These are phyloP conservation scores for Seira ritae DNA, from an alignment of 2,888 invertebrate genomes.

Conservation along the genomic window DNA sequence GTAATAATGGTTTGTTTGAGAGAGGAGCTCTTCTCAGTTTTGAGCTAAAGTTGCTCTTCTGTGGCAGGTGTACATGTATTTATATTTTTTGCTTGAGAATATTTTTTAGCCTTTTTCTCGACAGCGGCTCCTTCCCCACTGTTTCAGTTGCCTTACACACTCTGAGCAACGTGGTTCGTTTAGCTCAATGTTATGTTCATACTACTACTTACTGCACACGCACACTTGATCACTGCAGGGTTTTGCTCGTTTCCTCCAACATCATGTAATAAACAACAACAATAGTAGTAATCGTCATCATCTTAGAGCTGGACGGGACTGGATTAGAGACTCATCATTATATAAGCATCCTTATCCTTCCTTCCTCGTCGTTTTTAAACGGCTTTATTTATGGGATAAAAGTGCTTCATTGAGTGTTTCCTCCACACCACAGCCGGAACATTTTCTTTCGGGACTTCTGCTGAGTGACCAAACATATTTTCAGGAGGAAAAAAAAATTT, in stretches of 20 bases:
- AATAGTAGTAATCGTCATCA: slow-evolving; percentile 37
- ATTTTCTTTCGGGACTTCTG: slow-evolving; percentile 32
- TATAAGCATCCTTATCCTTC: too few species aligned
- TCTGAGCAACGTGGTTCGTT: slow-evolving; percentile 63
- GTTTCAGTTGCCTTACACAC: slow-evolving; percentile 64
- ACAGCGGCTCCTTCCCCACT: slow-evolving; percentile 62
- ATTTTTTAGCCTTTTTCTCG: slow-evolving; percentile 60
- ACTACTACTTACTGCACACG: too few species aligned
- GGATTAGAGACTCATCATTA: neutral
- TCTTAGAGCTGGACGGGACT: slow-evolving; percentile 11
- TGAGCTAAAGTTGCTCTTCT: slow-evolving; percentile 31
- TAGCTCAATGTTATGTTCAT: slow-evolving; percentile 41
- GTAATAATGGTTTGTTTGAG: slow-evolving; percentile 57
- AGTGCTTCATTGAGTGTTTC: too few species aligned
- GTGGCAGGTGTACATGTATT: slow-evolving; percentile 62
- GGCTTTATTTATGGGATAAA: neutral
- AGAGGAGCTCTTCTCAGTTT: too few species aligned
- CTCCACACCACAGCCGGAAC: slow-evolving; percentile 50
- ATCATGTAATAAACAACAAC: neutral
- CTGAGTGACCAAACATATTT: slow-evolving; percentile 4
- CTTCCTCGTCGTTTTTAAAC: neutral
- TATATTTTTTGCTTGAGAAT: slow-evolving; percentile 55
- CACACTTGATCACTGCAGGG: too few species aligned
- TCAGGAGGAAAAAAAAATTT: slow-evolving; percentile 9
- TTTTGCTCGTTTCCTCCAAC: neutral